Evolutionary conservation across 1,140 invertebrate species (phyloP).

Genomic region (Phortica variegata): DNA sequence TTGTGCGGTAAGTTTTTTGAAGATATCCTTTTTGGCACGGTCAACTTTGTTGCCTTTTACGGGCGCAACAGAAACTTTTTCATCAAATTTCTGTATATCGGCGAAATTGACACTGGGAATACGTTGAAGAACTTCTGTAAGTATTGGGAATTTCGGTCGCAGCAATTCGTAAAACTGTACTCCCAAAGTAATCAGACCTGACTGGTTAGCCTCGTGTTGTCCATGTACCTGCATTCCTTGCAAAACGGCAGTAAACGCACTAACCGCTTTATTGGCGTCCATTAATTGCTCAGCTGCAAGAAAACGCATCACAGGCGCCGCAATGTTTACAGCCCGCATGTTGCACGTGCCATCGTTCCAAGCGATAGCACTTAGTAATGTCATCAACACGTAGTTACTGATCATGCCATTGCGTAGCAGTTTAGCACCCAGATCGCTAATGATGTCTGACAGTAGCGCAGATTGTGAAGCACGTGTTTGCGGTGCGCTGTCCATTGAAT

Average conservation of each 20-base stretch:
- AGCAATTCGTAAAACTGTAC: slow-evolving; percentile 78
- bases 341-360: slow-evolving; percentile 84
- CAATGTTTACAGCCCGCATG: slow-evolving; percentile 72
- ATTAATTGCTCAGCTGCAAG: slow-evolving; percentile 64
- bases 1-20: slow-evolving; percentile 83
- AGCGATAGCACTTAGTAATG: slow-evolving; percentile 70
- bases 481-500: slow-evolving; percentile 63
- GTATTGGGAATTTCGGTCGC: slow-evolving; percentile 70
- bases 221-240: slow-evolving; percentile 76
- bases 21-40: slow-evolving; percentile 85
- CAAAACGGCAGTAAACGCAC: slow-evolving; percentile 72
- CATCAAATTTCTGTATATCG: slow-evolving; percentile 80
- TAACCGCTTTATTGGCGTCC: slow-evolving; percentile 66
- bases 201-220: slow-evolving; percentile 76
- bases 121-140: slow-evolving; percentile 67
- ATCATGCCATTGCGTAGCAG: slow-evolving; percentile 67
- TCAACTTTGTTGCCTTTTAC: slow-evolving; percentile 77
- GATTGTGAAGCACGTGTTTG: slow-evolving; percentile 60
- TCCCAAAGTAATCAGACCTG: slow-evolving; percentile 46
- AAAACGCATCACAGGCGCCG: slow-evolving; percentile 67
- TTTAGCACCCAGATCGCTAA: slow-evolving; percentile 73
- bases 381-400: slow-evolving; percentile 65
- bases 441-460: slow-evolving; percentile 64
- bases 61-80: slow-evolving; percentile 71
- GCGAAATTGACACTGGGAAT: slow-evolving; percentile 76